Base-by-base conservation (phyloP, 2,797 vertebrate genomes). In the Cossypha polioptera region DNA sequence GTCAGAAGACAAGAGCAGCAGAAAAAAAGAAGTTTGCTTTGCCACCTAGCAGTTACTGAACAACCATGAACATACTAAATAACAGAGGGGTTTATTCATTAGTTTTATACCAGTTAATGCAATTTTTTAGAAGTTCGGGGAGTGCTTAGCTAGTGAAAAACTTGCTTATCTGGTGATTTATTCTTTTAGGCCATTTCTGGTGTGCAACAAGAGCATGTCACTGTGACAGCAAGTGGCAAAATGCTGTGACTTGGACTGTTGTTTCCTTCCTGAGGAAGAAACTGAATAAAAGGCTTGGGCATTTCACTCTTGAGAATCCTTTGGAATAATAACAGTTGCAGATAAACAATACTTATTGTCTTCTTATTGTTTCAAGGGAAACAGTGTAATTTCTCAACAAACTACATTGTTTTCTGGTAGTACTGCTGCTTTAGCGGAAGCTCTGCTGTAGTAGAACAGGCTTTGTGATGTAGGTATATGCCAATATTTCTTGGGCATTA, bases 121-220 rank as follows among this genome's bases (percentile, higher is more conserved):
- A 79, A 62, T 75, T 90, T 95, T 96, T 89, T 82, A 87, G 67
- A 89, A 36, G 28, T 18, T 94, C 82, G 28, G 47, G 88, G 67
- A 95, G 68, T 84, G 40, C 57, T 77, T 62, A 71, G 84, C 67
- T 95, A 83, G 53, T 80, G 62, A 97, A 96, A 93, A 94, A 62
- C 62, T 83, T 84, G 40, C 51, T 77, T 62, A 73, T 78, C 67
- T 95, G 85, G 53, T 81, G 95, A 79, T 96, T 96, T 92, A 78
- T 96, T 93, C 40, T 95, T 96, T 90, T 84, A 97, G 90, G 65
- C 35, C 15, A 4, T 75, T 95, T 93, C 82, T 93, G 61, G 50
- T 78, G n/a, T 76, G 48, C 63, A 75, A 36, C 42, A 71, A 15
- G 67, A 85, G 72, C 76, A 36, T 72, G 35, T 89, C 63, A 20